Evolutionary conservation across 1,140 invertebrate genomes (phyloP), one percentile per base, ranked within the genome.

Genomic region (Carcinoscorpius rotundicauda): DNA sequence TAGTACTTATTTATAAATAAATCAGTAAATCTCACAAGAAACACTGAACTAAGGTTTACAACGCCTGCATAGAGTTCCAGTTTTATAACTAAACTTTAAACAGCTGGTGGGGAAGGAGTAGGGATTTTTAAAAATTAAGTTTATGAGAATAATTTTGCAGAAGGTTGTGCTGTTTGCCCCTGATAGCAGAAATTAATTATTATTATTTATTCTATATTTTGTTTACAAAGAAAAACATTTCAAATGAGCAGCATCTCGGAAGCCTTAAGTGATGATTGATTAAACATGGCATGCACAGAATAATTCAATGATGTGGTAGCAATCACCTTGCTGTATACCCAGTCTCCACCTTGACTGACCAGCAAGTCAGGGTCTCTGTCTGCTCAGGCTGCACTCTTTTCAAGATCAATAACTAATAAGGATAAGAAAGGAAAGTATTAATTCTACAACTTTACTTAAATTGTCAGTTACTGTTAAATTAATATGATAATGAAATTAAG

Each of bases 341-440:
- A 57, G 11, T 11, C 11, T 10, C 11, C 55, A 57, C 55, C 11
- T 57, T 57, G 55, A 57, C 55, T 57, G 55, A 10, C 11, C 55
- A 10, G 10, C 11, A 10, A 57, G 55, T 57, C 55, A 57, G 11
- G 55, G 55, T 57, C 55, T 57, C 5, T 5, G 9, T 29, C 5
- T 6, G 4, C n/a, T 57, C 48, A 57, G 48, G 56, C 56, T 11
- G 56, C 56, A 57, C 56, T 57, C 56, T 57, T 57, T 57, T 57
- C 56, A 11, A 11, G 56, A 29, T 10, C 56, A 57, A 57, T 57
- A 57, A 57, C 56, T 57, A 57, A 57, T 5, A 6, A 57, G 5
- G 48, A 11, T 11, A 57, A 57, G 1, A 11, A 57, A 11, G n/a
- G 48, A 6, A 11, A 57, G n/a, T 6, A 57, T 4, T 9, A 57